Base-by-base conservation (phyloP, 1,140 invertebrate genomes). In the Chymomyza costata region DNA sequence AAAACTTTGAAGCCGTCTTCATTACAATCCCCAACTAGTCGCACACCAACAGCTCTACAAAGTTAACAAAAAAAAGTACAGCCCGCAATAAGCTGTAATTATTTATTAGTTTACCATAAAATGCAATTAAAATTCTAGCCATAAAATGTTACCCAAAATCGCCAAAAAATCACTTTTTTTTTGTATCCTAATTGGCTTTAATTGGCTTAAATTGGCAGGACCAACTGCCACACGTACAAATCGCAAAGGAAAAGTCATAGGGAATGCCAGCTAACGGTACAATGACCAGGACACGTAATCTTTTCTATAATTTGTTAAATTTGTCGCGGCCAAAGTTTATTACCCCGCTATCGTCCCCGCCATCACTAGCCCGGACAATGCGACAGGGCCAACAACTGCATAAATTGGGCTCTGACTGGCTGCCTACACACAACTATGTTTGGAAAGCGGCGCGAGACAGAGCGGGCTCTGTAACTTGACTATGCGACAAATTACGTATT, bases 281-380 rank as follows among this genome's bases (percentile, higher is more conserved):
- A 40, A 62, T 16, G 38, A 28, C 45, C 40, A n/a, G 52, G 34
- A 54, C 69, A 76, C 71, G 71, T 76, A 76, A 76, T 76, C 71
- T 76, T 76, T 78, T 70, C 71, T 76, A 76, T 76, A 78, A 76
- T 76, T 76, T 78, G 71, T 76, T 76, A 76, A 76, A 76, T 76
- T 76, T 78, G 71, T 76, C 71, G 71, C 71, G 66, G 62, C 71
- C 71, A 76, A 78, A 71, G 71, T 76, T 76, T 76, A 76, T 76
- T 78, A 76, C 73, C 51, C 66, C 66, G 57, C 49, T 62, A 52
- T 44, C 54, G 28, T 39, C 54, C 58, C 62, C 60, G 58, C 58
- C 61, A 17, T 40, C 19, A 40, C 66, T 51, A 70, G n/a, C n/a
- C n/a, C n/a, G n/a, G 71, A 78, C 71, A 76, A 76, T 71, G 61